These are phyloP conservation scores for Fulica atra DNA, from an alignment of 2,113 vertebrate genomes.

Conservation along the genomic window DNA sequence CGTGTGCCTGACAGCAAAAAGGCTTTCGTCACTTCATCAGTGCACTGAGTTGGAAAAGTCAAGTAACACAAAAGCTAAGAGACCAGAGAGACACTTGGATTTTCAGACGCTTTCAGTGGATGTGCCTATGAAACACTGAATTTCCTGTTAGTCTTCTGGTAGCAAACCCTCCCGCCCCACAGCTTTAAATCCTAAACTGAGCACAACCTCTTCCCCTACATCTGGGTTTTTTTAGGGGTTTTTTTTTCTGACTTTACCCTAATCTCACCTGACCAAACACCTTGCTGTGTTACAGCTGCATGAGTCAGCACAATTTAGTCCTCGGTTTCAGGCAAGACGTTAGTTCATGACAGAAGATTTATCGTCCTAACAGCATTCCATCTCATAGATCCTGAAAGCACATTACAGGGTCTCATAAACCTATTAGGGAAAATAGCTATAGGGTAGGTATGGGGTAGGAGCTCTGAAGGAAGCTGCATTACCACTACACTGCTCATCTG, in stretches of 20 bases:
- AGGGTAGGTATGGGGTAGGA: neutral
- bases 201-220: neutral
- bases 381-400: neutral
- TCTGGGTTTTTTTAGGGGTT: no score
- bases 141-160: neutral
- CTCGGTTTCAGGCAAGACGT: neutral
- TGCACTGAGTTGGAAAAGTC: neutral
- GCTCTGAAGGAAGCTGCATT: neutral
- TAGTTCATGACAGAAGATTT: neutral
- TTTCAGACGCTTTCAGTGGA: neutral
- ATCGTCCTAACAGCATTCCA: neutral
- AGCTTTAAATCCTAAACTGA: neutral
- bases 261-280: neutral
- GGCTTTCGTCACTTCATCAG: neutral
- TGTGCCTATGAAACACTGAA: rapidly evolving
- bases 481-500: neutral
- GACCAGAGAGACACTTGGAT: neutral
- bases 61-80: neutral
- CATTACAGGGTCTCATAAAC: neutral
- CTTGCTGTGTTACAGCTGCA: neutral
- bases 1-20: neutral
- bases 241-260: neutral
- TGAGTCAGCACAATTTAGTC: neutral
- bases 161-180: neutral
- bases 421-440: neutral